Evolutionary conservation across 2,888 invertebrate genomes (phyloP), one percentile per base, ranked within the genome.

Genomic region (Trachelus stipa): DNA sequence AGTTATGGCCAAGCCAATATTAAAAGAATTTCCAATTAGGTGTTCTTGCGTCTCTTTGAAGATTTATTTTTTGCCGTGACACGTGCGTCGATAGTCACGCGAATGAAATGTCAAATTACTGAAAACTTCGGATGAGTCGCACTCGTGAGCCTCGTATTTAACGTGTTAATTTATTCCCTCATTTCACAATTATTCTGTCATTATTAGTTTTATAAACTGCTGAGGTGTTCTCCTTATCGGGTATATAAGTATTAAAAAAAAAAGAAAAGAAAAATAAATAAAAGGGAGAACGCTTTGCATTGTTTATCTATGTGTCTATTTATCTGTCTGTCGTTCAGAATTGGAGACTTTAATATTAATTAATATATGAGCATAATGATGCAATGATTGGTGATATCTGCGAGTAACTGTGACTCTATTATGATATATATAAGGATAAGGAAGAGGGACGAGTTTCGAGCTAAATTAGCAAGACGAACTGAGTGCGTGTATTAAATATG

Each of bases 401-500:
- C 40, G 40, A 23, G 40, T 56, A 56, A 4, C 23, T 23, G 40
- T 56, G 40, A 56, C 40, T 56, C 40, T 56, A 23, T 56, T 56
- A 56, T 9, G 6, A 56, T 15, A 56, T 56, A 23, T 9, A 56
- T 1, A 71, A 31, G 31, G 12, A 30, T 33, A 71, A 71, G 71
- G 15, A 30, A 31, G 15, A 33, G 9, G 31, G 31, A 33, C 30
- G 33, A 71, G 30, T 71, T 71, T 71, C 71, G 33, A 71, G 33
- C 15, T 71, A 30, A 71, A 33, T 30, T 23, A 15, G 9, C 15
- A 71, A 73, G 68, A 73, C n/a, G 73, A 79, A 76, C 69, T 76
- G 76, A 79, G 74, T 73, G 73, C 37, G 71, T 73, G 74, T 77
- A 80, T 77, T 78, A 71, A 73, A 35, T 82, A 82, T 56, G 40